Percentiles rank a stretch among this genome's conserved stretches.
phyloP scores from a whole-genome alignment of 2,797 vertebrate genomes.

The Mormyrops attenuatus region DNA sequence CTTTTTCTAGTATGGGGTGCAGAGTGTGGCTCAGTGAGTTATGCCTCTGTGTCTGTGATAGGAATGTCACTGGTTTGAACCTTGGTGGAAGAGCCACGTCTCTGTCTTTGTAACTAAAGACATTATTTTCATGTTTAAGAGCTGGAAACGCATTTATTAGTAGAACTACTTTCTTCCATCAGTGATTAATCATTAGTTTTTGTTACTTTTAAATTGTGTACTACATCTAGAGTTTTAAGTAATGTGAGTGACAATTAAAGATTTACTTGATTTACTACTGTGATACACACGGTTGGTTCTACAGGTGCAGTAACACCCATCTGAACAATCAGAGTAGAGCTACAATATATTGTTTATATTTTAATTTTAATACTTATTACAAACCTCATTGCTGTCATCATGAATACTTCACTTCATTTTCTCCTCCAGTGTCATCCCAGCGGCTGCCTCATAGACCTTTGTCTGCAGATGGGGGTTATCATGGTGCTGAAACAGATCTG shows the following conservation, averaged over 20 bases:
- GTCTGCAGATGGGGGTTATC: conserved; percentile 98
- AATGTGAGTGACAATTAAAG: not conserved
- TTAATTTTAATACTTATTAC: not conserved
- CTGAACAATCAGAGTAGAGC: not conserved
- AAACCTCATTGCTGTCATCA: not conserved
- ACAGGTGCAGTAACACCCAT: not conserved
- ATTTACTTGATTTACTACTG: not conserved
- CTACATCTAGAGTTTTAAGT: not conserved
- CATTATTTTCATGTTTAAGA: not conserved
- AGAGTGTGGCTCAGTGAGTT: not conserved
- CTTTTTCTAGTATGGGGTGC: not conserved
- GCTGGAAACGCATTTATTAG: not conserved
- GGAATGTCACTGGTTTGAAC: not conserved
- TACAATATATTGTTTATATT: not conserved
- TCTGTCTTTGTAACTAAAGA: not conserved
- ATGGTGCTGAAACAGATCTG: conserved; percentile 99
- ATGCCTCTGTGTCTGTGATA: not conserved
- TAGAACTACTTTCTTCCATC: not conserved
- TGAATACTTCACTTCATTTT: conserved; percentile 1
- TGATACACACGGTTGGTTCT: not conserved
- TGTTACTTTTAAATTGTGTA: not conserved
- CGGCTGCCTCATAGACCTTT: conserved; percentile 96
- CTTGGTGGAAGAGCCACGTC: not conserved
- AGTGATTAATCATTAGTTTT: not conserved
- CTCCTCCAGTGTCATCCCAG: conserved; percentile 87